Percentiles rank a stretch among this genome's conserved stretches.
Evolutionary conservation across 2,113 vertebrate species (phyloP).

Genomic region (Ceratotherium simum): DNA sequence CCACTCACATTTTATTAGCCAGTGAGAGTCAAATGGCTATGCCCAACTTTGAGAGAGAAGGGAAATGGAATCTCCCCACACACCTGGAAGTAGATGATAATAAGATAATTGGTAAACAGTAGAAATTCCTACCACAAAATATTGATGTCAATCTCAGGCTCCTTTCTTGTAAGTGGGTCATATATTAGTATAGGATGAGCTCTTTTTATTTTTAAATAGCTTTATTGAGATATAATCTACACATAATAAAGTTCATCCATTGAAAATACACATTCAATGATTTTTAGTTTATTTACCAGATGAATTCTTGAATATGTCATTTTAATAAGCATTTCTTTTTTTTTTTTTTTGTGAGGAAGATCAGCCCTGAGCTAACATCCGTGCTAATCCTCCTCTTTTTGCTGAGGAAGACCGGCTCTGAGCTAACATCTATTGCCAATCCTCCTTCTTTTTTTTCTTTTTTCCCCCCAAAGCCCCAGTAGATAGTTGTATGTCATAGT

Average conservation of each 20-base stretch:
- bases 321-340: neutral
- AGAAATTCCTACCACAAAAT: neutral
- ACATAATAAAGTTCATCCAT: neutral
- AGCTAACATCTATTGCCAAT: too few relatives aligned
- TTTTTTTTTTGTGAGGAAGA: too few relatives aligned
- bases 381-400: too few relatives aligned
- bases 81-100: neutral
- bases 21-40: neutral
- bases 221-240: slow-evolving; percentile 11
- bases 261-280: neutral
- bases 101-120: neutral
- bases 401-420: too few relatives aligned
- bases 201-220: neutral
- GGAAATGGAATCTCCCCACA: neutral
- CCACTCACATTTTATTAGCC: neutral
- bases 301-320: neutral
- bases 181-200: neutral
- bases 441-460: too few relatives aligned
- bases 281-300: neutral
- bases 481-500: too few relatives aligned
- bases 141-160: neutral
- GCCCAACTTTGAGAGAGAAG: neutral
- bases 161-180: neutral
- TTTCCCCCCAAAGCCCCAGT: too few relatives aligned
- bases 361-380: too few relatives aligned